These are phyloP conservation scores for Trissolcus japonicus DNA, from an alignment of 2,888 invertebrate genomes.

Conservation along the genomic window DNA sequence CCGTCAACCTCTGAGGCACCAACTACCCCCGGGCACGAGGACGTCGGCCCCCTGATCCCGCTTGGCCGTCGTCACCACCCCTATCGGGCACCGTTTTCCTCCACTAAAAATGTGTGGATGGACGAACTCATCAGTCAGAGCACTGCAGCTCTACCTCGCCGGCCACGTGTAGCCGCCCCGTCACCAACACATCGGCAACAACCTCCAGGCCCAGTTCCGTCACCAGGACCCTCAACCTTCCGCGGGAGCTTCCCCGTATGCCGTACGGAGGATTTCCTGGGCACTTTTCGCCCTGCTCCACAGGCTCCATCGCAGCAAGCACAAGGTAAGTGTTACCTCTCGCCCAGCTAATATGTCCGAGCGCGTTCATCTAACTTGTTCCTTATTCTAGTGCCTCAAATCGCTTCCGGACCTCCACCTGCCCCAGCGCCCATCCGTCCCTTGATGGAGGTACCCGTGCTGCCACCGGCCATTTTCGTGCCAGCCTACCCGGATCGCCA, in stretches of 20 bases:
- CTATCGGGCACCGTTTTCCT: background rate
- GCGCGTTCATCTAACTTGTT: too few species aligned
- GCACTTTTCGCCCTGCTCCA: background rate
- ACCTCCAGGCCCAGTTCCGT: too few species aligned
- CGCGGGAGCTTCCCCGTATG: background rate
- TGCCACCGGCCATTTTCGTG: background rate
- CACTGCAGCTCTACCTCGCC: background rate
- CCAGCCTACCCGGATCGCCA: background rate
- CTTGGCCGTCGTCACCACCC: background rate
- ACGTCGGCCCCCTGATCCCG: background rate
- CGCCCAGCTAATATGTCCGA: too few species aligned
- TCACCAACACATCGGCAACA: background rate
- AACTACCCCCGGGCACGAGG: too few species aligned
- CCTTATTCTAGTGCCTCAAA: too few species aligned
- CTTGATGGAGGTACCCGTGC: background rate
- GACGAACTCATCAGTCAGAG: background rate
- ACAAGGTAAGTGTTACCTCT: too few species aligned
- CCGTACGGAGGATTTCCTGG: background rate
- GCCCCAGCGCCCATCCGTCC: background rate
- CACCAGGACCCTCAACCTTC: background rate
- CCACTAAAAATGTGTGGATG: background rate
- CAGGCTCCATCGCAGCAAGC: background rate
- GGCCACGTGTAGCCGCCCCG: too few species aligned
- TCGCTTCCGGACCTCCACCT: background rate
- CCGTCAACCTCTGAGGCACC: background rate